phyloP scores from a whole-genome alignment of 2,888 invertebrate genomes.

The Ypsolopha scabrella region DNA sequence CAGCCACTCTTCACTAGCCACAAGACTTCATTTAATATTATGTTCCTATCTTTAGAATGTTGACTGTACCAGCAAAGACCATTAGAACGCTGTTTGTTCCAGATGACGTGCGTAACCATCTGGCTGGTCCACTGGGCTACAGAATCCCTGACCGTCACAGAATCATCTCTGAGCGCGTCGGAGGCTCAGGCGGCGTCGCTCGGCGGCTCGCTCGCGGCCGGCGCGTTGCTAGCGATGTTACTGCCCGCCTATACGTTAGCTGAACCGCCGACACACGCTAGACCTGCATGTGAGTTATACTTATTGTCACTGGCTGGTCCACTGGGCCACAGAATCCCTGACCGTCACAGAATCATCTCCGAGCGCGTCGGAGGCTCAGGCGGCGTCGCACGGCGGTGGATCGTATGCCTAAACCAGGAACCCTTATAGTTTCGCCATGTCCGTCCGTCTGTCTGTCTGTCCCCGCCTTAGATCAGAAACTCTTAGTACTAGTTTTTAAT shows the following conservation, averaged over 20 bases:
- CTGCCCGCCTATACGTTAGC: slow-evolving; percentile 79
- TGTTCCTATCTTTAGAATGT: background rate
- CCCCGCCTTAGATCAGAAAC: too few relatives aligned
- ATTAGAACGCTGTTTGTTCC: slow-evolving; percentile 10
- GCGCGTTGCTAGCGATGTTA: slow-evolving; percentile 75
- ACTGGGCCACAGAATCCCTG: slow-evolving; percentile 66
- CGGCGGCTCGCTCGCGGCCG: slow-evolving; percentile 73
- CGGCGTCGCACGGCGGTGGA: slow-evolving; percentile 70
- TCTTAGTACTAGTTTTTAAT: too few relatives aligned
- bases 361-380: slow-evolving; percentile 68
- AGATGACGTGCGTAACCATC: slow-evolving; percentile 83
- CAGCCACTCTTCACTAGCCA: too few relatives aligned
- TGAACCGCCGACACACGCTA: slow-evolving; percentile 74
- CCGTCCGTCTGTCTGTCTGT: too few relatives aligned
- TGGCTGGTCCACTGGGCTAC: slow-evolving; percentile 76
- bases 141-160: slow-evolving; percentile 52
- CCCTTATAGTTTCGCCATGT: too few relatives aligned
- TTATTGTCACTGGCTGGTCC: slow-evolving; percentile 75
- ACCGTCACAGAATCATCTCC: slow-evolving; percentile 35
- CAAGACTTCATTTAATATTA: background rate
- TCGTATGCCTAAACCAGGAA: too few relatives aligned
- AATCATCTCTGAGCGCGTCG: slow-evolving; percentile 60
- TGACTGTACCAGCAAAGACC: background rate
- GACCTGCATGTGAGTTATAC: too few relatives aligned
- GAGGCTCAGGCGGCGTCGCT: slow-evolving; percentile 71